Base-by-base conservation (phyloP, 2,113 vertebrate species). In the Symphodus melops region DNA sequence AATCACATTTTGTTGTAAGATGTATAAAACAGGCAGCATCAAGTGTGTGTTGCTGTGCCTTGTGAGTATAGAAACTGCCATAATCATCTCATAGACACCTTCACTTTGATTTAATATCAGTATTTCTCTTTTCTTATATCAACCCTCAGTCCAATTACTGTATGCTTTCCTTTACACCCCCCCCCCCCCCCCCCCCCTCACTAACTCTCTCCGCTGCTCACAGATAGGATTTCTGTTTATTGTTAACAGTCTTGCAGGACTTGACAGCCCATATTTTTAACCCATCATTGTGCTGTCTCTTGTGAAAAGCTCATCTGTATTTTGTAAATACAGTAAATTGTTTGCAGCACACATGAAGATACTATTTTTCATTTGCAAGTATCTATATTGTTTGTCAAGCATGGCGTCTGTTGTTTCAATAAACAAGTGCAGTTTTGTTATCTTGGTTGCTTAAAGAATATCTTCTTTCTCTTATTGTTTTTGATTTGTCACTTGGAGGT, bases 211-310 rank as follows among this genome's bases (percentile, higher is more conserved):
- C 25, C 25, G 25, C 4, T 4, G 25, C 25, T 6, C 28, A 33
- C 28, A 33, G 28, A 33, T 33, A 33, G 4, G 28, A 33, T 33
- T 33, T 33, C 28, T 90, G 82, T 85, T 91, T 89, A 84, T 67
- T 56, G 67, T 84, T 75, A 62, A 62, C 54, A 73, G 37, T 51
- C 14, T 7, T 70, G 76, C 86, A 87, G 86, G 90, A 91, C 85
- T 83, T 76, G 61, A 75, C 81, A 76, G 87, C 83, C 85, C 61
- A 74, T 83, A 68, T 79, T 72, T 69, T 86, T 65, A 62, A 21
- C 12, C 28, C 57, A 49, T 49, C 39, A 42, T 39, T 37, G 49
- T 59, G 77, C 74, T 49, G 59, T 79, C 68, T 83, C 68, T 83
- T 77, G 44, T 55, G 71, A 81, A 79, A 84, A 44, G 46, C 51